Base-by-base conservation (phyloP, 1,140 invertebrate genomes). In the Triops cancriformis region DNA sequence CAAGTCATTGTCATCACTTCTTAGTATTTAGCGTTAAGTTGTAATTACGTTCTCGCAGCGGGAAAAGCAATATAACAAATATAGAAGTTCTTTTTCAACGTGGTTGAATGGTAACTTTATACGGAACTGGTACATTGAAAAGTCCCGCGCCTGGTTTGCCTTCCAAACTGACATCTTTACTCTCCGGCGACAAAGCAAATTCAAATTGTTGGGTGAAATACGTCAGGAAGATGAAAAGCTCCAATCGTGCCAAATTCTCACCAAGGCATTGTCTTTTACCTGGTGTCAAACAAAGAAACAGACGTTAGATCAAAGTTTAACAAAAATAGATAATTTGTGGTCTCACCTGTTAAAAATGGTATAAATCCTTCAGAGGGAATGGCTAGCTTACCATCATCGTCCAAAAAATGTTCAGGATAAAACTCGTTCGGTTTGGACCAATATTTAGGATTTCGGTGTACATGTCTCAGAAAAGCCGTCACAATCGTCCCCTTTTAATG, bases 371-470 rank as follows among this genome's bases (percentile, higher is more conserved):
- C 37, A 11, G 26, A 9, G 27, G 37, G 37, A 26, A 27, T 3
- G n/a, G 37, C 23, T n/a, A 76, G n/a, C 5, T 76, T 42, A 6
- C 26, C 26, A 0, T 1, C 14, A 23, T 41, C n/a, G 37, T 76
- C 37, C 23, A 76, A 45, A 43, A 76, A 76, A 76, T 76, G 74
- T n/a, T 43, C 74, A 12, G 74, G 74, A 42, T 76, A 42, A n/a
- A 76, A 76, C 4, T 76, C 74, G 26, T 28, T 11, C 11, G 74
- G 74, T 45, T 76, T 76, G 11, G 37, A 23, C 74, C 74, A 76
- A 26, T 41, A 76, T 43, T 76, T 43, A 6, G 26, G 11, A 41
- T 42, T 18, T 41, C 74, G 74, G 45, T 76, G 74, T 9, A 42
- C 74, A 10, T 42, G 27, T 42, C 74, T 45, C 74, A 76, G 1